Evolutionary conservation across 2,888 invertebrate species (phyloP).

Genomic region (Diplolepis rosae): DNA sequence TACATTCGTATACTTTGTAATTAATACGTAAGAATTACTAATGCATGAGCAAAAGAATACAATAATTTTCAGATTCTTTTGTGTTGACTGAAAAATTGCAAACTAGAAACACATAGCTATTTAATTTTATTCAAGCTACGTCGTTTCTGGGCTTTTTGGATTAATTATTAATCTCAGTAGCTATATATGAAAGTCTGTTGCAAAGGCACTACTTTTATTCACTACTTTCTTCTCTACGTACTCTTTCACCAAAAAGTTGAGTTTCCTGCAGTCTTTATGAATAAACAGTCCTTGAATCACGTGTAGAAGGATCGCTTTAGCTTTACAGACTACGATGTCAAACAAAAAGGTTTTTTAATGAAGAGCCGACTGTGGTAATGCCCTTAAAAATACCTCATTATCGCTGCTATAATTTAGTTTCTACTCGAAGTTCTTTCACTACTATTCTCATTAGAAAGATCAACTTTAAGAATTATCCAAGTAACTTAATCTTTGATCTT

Average conservation of each 20-base stretch:
- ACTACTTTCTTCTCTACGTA: neutral
- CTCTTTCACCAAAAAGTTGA: neutral
- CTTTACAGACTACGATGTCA: neutral
- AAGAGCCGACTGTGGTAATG: neutral
- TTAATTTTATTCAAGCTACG: neutral
- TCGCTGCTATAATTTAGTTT: neutral
- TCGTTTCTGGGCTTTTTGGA: neutral
- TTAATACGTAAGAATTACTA: neutral
- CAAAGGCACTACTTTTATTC: neutral
- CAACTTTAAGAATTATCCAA: no score
- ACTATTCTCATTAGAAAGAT: neutral
- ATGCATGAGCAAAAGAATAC: neutral
- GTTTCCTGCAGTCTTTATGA: neutral
- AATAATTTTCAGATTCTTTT: neutral
- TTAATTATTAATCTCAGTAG: neutral
- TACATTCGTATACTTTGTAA: neutral
- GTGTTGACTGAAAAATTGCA: neutral
- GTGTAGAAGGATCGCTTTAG: neutral
- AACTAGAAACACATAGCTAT: neutral
- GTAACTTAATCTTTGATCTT: no score
- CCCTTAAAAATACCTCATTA: neutral
- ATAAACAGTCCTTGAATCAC: neutral
- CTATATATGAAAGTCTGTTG: neutral
- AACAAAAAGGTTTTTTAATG: neutral
- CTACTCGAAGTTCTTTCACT: neutral